A percentile compares a stretch with the other conserved stretches of the same genome.
These are phyloP conservation scores for Myocastor coypus DNA, from an alignment of 2,113 vertebrate species.

Conservation along the genomic window DNA sequence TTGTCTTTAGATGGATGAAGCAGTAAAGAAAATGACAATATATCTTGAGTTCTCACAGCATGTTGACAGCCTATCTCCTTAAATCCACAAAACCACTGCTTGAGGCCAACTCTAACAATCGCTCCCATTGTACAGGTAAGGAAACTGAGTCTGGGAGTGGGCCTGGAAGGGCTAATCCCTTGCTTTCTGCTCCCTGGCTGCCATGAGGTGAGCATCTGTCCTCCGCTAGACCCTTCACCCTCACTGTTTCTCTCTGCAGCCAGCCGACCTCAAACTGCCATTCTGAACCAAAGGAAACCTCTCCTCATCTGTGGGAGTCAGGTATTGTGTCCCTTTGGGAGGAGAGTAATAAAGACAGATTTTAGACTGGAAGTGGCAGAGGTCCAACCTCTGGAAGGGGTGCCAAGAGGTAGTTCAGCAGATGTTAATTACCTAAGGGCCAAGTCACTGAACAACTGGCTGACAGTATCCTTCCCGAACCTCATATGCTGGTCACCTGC, in stretches of 20 bases:
- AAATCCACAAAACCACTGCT: not conserved
- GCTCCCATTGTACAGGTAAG: no score
- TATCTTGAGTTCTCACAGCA: not conserved
- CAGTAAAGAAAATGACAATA: not conserved
- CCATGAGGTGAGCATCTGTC: not conserved
- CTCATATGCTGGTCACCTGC: not conserved
- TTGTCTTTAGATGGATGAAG: not conserved
- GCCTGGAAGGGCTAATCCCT: not conserved
- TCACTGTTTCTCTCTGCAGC: not conserved
- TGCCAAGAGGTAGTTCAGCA: not conserved
- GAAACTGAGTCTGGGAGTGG: not conserved
- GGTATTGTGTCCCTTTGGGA: not conserved
- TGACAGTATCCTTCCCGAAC: not conserved
- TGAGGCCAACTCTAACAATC: not conserved
- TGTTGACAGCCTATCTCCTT: not conserved
- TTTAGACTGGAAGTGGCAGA: not conserved
- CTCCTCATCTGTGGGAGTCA: not conserved
- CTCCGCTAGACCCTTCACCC: not conserved
- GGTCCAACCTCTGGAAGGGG: not conserved
- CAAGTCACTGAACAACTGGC: not conserved
- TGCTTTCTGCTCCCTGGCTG: not conserved
- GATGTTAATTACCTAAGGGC: slow-evolving; percentile 25
- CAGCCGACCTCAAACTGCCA: not conserved
- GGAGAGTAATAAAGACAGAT: not conserved
- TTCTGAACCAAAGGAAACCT: not conserved